Evolutionary conservation across 2,888 invertebrate species (phyloP), one percentile per base, ranked within the genome.

Genomic region (Cremastinae sp.): DNA sequence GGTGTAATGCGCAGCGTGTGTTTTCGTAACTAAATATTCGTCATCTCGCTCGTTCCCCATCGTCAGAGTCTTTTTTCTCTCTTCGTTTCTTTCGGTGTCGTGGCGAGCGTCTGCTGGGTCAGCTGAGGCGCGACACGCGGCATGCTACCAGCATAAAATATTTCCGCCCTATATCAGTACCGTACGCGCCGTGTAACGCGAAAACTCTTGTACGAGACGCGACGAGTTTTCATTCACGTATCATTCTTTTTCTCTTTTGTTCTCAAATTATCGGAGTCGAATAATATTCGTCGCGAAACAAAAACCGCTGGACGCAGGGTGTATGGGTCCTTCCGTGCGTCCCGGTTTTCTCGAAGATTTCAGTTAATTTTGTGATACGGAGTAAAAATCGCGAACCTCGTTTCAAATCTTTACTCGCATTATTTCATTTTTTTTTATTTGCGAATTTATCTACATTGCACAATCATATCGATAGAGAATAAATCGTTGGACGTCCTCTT

Each of bases 61-160:
- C 9, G 47, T n/a, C 37, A 16, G 10, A 22, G 14, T 3, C 5
- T 35, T 56, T 56, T 56, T 9, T 47, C 43, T 9, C 20, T 66
- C 37, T 66, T 20, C 10, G 7, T 37, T 8, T 14, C 49, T 43
- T 35, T 66, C 45, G 58, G 64, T 69, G 72, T 71, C 78, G 79
- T 79, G 77, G 73, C 81, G 75, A 78, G 80, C 78, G 80, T 84
- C 81, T 83, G 84, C 85, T 83, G 64, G 82, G 78, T 85, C 83
- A 82, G 82, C 79, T 79, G 79, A 82, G 80, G 74, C 62, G 45
- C 71, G 78, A 75, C 47, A 49, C 76, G 72, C 74, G 71, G 70
- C 53, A 56, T 7, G 35, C 12, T 28, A 53, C 28, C 53, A 12
- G 8, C 35, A 12, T 35, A 28, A 28, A 28, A 28, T 28, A 39